Percentiles rank a stretch among this genome's conserved stretches.
phyloP scores from a whole-genome alignment of 2,888 invertebrate species.

The Ceraclea dissimilis region DNA sequence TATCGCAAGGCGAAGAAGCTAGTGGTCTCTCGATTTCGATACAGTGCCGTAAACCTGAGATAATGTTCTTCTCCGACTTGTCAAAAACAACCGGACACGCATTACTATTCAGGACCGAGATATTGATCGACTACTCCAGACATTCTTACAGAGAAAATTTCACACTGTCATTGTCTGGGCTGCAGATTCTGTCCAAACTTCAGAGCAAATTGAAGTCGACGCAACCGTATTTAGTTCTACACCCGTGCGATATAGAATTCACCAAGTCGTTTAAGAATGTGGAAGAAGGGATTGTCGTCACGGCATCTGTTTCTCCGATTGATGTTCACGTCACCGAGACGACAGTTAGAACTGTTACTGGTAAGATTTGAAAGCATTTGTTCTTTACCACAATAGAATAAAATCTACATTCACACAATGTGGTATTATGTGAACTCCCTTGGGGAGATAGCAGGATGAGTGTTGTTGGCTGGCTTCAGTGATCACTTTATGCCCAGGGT shows the following conservation, averaged over 20 bases:
- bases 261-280: constrained; percentile 53
- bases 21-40: constrained; percentile 61
- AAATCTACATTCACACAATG: too few species aligned
- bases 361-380: constrained; percentile 32
- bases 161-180: constrained; percentile 52
- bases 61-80: constrained; percentile 65
- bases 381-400: too few species aligned
- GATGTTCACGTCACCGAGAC: constrained; percentile 66
- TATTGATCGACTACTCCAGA: constrained; percentile 61
- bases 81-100: constrained; percentile 55
- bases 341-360: constrained; percentile 63
- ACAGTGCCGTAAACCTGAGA: constrained; percentile 68
- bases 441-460: too few species aligned
- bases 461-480: too few species aligned
- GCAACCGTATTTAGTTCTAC: constrained; percentile 53
- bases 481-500: too few species aligned
- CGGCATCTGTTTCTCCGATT: constrained; percentile 58
- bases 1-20: constrained; percentile 34
- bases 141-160: constrained; percentile 58
- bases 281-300: constrained; percentile 60
- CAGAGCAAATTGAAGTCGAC: constrained; percentile 47
- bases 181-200: constrained; percentile 56
- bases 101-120: constrained; percentile 60
- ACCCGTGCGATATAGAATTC: constrained; percentile 65
- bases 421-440: too few species aligned